Conservation (phyloP, 2,113 vertebrate species). For the Amblyopsis rosae region DNA sequence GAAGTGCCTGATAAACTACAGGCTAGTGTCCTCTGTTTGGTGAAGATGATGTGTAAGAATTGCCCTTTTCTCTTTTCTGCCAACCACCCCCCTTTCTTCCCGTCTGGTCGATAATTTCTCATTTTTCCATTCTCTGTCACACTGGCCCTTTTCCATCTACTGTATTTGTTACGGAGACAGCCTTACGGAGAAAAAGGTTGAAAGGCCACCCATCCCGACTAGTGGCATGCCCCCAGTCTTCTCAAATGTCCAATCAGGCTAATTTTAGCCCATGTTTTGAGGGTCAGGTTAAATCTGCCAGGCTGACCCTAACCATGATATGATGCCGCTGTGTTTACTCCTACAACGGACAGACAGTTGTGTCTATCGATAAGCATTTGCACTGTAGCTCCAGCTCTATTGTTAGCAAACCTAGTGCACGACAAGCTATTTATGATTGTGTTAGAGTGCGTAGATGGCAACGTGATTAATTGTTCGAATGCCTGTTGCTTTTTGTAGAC, state of each 20-base stretch:
- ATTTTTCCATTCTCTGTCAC: conserved; percentile 26
- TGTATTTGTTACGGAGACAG: conserved; percentile 46
- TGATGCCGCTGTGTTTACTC: conserved; percentile 33
- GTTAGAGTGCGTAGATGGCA: conserved; percentile 10
- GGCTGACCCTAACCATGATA: conserved; percentile 35
- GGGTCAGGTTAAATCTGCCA: conserved; percentile 55
- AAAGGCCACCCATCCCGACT: conserved; percentile 50
- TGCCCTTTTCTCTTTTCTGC: conserved; percentile 38
- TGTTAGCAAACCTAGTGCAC: conserved; percentile 36
- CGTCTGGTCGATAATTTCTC: conserved; percentile 15
- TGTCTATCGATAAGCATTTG: conserved; percentile 12
- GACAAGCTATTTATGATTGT: conserved; percentile 26
- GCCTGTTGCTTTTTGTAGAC: conserved; percentile 30
- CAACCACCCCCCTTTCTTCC: conserved; percentile 31
- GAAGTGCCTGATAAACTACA: conserved; percentile 49
- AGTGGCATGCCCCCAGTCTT: conserved; percentile 22
- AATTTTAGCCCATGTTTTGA: conserved; percentile 59
- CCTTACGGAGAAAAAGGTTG: conserved; percentile 25
- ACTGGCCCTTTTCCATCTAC: conserved; percentile 20
- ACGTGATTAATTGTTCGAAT: conserved; percentile 21
- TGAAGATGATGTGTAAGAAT: conserved; percentile 34
- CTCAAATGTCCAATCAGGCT: conserved; percentile 67
- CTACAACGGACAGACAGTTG: conserved; percentile 26
- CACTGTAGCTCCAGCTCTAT: conserved; percentile 42
- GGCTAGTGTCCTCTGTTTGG: background rate